phyloP scores from a whole-genome alignment of 2,113 vertebrate species.

The Damaliscus lunatus region DNA sequence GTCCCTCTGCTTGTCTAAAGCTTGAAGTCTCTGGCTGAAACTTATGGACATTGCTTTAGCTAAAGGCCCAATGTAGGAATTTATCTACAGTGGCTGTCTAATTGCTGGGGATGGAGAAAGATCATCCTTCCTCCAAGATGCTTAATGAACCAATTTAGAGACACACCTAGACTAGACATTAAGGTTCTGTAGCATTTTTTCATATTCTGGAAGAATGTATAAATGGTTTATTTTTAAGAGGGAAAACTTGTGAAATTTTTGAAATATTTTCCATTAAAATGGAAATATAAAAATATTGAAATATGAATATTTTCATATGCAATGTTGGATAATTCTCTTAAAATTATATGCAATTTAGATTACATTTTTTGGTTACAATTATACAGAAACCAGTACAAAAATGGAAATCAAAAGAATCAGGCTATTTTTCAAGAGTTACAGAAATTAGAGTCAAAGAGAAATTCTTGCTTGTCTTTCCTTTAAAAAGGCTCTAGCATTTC shows the following conservation, averaged over 20 bases:
- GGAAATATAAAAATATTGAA: not conserved
- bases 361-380: not conserved
- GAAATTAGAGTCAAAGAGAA: not conserved
- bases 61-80: not conserved
- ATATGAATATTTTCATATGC: not conserved
- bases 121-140: not conserved
- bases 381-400: not conserved
- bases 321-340: not conserved
- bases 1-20: not conserved
- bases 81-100: not conserved
- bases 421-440: not conserved
- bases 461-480: not conserved
- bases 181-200: not conserved
- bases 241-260: not conserved
- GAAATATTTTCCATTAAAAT: not conserved
- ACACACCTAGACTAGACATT: not conserved
- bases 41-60: not conserved
- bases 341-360: not conserved
- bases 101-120: not conserved
- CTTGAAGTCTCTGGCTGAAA: not conserved
- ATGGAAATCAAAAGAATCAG: not conserved
- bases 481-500: not conserved
- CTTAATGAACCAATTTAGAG: not conserved
- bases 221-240: not conserved
- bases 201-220: not conserved